Base-by-base conservation (phyloP, 35 echinoderm and acorn worm species). In the Heliocidaris erythrogramma region DNA sequence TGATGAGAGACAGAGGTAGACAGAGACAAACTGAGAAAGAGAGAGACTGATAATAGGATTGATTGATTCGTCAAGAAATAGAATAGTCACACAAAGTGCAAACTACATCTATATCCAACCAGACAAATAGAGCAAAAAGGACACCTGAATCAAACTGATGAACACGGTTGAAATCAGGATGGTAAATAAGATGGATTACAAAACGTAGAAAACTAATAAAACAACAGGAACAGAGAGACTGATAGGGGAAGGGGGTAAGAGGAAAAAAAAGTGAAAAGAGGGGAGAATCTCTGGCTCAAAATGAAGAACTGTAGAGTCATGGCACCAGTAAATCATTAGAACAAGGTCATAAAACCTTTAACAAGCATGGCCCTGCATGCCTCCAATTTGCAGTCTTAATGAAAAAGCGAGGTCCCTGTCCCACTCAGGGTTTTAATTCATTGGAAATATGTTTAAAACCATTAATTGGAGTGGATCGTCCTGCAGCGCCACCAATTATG, bases 361-460 rank as follows among this genome's bases (percentile, higher is more conserved):
- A 78, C 65, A 78, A 78, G 65, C 65, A 78, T n/a, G 21, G 31
- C 32, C 47, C 87, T 89, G 87, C 87, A 89, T 89, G 87, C 47
- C 1, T 89, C 47, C 87, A 89, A 89, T 89, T 89, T 89, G 87
- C 32, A 89, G 47, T 16, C 30, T 78, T 89, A 89, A 89, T 89
- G 31, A 89, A 89, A 89, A 89, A 2, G 31, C 87, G 31, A 89
- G 87, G 87, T 89, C 32, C 18, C 65, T 27, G 65, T 78, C 65
- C 65, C 65, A 78, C 21, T 78, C 65, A n/a, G 65, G 65, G 65
- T 78, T 78, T 78, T 24, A 78, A 78, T 78, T 78, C 65, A 78
- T 7, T 78, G 14, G 65, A 78, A 78, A 78, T 78, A 78, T 78
- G 65, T 78, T 78, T 78, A 78, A 78, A 78, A 27, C 14, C 65